phyloP scores from a whole-genome alignment of 2,797 vertebrate genomes.

The Poeciliopsis infans region DNA sequence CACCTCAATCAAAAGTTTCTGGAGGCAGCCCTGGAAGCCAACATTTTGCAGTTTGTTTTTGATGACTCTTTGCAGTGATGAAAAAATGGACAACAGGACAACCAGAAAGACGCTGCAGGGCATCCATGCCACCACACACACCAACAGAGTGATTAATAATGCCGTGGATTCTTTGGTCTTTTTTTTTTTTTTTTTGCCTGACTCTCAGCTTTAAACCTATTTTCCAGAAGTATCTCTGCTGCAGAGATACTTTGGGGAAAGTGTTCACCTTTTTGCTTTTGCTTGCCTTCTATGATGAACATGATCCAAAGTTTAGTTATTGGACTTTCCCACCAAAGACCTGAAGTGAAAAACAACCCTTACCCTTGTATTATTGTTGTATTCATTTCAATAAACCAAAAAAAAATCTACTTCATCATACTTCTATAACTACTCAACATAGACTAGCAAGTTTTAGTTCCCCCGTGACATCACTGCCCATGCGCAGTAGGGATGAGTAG shows the following conservation, averaged over 20 bases:
- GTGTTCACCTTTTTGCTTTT: constrained; percentile 12
- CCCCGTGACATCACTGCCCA: neutral
- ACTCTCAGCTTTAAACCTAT: constrained; percentile 51
- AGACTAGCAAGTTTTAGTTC: neutral
- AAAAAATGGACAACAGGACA: constrained; percentile 61
- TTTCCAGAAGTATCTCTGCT: constrained; percentile 47
- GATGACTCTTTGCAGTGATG: constrained; percentile 49
- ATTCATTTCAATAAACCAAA: neutral
- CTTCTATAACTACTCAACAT: neutral
- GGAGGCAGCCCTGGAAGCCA: neutral
- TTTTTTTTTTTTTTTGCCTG: constrained; percentile 65
- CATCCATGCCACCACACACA: constrained; percentile 80
- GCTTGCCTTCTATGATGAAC: neutral
- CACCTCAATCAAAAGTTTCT: neutral
- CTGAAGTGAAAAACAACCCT: neutral
- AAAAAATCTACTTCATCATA: neutral
- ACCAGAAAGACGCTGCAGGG: constrained; percentile 62
- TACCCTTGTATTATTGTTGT: neutral
- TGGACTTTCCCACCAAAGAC: neutral
- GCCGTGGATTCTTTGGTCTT: constrained; percentile 41
- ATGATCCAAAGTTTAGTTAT: neutral
- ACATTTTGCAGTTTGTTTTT: constrained; percentile 57
- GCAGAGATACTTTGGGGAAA: constrained; percentile 12
- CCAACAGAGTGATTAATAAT: constrained; percentile 77
- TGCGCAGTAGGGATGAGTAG: neutral